Evolutionary conservation across 2,113 vertebrate genomes (phyloP), one percentile per base, ranked within the genome.

Genomic region (Hippocampus zosterae): DNA sequence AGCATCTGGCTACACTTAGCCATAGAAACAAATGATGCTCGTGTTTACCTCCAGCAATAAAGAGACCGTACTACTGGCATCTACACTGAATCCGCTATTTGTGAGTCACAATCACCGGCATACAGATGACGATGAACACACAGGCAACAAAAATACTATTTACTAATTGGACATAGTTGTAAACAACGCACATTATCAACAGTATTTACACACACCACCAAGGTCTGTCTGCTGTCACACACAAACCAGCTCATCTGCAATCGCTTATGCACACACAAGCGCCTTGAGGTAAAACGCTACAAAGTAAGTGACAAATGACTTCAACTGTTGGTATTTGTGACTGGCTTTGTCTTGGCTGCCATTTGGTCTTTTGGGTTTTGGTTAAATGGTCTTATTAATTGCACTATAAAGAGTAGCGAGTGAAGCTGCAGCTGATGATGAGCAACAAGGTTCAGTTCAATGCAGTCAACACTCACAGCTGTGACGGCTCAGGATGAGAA

Each of bases 1-100:
- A 11, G 68, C 88, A 89, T 88, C 85, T 92, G 91, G 81, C 73
- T 52, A 71, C 81, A 80, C 87, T 92, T 89, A 87, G 46, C 72
- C 81, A 67, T 60, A 88, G 85, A 82, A 90, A 88, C 87, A 88
- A 85, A 80, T 79, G 55, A 79, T 81, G 65, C 76, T 75, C 78
- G 74, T 84, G 84, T 87, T 84, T 83, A 82, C 76, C 71, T 79
- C 81, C 55, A 75, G 81, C 78, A 81, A 86, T 81, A 80, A 19
- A 81, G 85, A 80, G 81, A 71, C 82, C 60, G 21, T 27, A 77
- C 67, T 75, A 75, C 59, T 25, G 77, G 83, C 59, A 59, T 16
- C 63, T 8, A 77, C 72, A 65, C 69, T 25, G 42, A 25, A 29
- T 6, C 25, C 41, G 60, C 53, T 33, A 18, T 23, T 15, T 40